phyloP scores from a whole-genome alignment of 2,888 invertebrate species.

The Microctonus hyperodae region DNA sequence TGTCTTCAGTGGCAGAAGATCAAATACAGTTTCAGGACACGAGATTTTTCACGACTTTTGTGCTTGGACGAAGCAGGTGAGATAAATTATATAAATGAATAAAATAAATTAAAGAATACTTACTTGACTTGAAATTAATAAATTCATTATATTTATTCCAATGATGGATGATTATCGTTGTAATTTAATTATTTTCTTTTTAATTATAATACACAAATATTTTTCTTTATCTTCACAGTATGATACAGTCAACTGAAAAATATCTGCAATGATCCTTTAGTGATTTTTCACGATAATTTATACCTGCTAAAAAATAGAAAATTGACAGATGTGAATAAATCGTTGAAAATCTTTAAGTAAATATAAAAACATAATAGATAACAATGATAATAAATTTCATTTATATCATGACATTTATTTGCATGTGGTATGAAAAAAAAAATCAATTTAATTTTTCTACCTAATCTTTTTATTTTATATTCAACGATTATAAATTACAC shows the following conservation, averaged over 20 bases:
- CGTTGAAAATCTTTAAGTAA: background rate
- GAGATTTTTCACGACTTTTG: slow-evolving; percentile 58
- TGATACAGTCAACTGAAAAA: no score
- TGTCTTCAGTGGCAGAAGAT: slow-evolving; percentile 48
- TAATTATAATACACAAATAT: no score
- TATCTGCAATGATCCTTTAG: background rate
- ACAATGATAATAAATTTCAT: background rate
- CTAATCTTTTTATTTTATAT: background rate
- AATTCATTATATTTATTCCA: no score
- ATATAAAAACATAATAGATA: background rate
- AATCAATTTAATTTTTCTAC: background rate
- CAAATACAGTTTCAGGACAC: slow-evolving; percentile 60
- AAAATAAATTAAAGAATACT: background rate
- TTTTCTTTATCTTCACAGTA: no score
- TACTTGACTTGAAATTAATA: background rate
- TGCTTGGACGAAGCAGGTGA: slow-evolving; percentile 60
- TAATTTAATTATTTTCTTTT: no score
- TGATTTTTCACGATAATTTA: background rate
- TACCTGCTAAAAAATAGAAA: background rate
- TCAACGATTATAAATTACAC: background rate
- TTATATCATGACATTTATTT: background rate
- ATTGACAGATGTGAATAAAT: background rate
- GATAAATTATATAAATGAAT: slow-evolving; percentile 29
- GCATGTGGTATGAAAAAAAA: background rate
- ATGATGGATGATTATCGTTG: no score